These are phyloP conservation scores for Borostomias antarcticus DNA, from an alignment of 2,797 vertebrate species.

Conservation along the genomic window DNA sequence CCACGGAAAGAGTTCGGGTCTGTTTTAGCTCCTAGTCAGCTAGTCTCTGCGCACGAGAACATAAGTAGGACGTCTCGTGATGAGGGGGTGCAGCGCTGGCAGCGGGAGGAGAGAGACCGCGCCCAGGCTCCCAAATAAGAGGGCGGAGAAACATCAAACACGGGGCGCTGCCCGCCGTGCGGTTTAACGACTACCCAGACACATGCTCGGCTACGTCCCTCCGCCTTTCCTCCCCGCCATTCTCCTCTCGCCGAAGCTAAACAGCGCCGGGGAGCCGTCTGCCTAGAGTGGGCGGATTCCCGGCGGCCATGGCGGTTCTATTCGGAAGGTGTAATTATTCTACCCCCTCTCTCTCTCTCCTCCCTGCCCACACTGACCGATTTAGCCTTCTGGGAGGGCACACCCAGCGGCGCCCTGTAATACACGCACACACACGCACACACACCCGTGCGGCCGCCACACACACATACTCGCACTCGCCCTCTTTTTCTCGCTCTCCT, in stretches of 20 bases:
- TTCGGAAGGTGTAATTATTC: conserved; percentile 69
- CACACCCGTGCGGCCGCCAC: not conserved
- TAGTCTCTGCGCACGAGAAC: conserved; percentile 29
- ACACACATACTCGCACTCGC: not conserved
- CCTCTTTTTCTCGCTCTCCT: not conserved
- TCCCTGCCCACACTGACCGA: conserved; percentile 47
- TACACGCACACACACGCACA: conserved; percentile 35
- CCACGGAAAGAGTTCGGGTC: not conserved
- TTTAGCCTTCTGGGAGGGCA: conserved; percentile 65
- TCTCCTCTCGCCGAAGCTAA: conserved; percentile 53
- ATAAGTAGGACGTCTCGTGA: conserved; percentile 37
- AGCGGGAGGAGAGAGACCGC: conserved; percentile 38
- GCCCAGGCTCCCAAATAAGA: conserved; percentile 68
- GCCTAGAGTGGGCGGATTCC: conserved; percentile 59
- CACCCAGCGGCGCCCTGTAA: conserved; percentile 68
- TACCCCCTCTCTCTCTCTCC: conserved; percentile 46
- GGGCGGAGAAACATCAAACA: conserved; percentile 55
- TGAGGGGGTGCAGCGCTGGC: conserved; percentile 37
- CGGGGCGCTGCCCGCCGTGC: conserved; percentile 42
- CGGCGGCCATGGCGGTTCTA: conserved; percentile 59
- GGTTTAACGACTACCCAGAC: conserved; percentile 69
- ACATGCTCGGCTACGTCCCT: conserved; percentile 59
- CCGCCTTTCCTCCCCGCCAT: conserved; percentile 49
- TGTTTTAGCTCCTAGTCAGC: conserved; percentile 18
- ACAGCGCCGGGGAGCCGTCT: conserved; percentile 38